Evolutionary conservation across 2,888 invertebrate genomes (phyloP).

Genomic region (Agrypnus murinus): DNA sequence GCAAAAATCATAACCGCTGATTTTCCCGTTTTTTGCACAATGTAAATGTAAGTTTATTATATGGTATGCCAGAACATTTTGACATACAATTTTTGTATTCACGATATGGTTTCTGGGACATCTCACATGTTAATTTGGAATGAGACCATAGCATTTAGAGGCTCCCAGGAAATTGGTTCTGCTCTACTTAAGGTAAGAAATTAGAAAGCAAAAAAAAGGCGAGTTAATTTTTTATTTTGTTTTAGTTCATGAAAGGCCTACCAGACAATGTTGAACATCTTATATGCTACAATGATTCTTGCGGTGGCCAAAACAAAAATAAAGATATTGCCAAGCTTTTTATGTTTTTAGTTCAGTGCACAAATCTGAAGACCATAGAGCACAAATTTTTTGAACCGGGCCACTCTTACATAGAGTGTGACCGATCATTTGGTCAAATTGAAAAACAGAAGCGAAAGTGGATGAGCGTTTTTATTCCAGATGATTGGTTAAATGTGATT

Average conservation of each 20-base stretch:
- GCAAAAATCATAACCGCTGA: too few relatives aligned
- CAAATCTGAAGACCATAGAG: conserved; percentile 2
- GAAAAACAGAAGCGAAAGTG: conserved; percentile 8
- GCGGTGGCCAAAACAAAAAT: conserved; percentile 17
- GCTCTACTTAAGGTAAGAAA: neutral
- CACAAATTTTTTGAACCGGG: conserved; percentile 28
- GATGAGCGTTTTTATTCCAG: conserved; percentile 12
- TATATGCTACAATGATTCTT: neutral
- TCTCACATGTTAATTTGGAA: conserved; percentile 14
- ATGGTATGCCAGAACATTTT: too few relatives aligned
- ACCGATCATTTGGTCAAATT: conserved; percentile 20
- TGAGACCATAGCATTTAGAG: conserved; percentile 22
- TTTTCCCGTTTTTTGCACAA: too few relatives aligned
- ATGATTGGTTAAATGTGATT: conserved; percentile 15
- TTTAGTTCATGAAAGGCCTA: neutral
- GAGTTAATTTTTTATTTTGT: too few relatives aligned
- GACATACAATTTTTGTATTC: conserved; percentile 28
- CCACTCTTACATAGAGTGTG: conserved; percentile 26
- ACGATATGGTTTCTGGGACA: conserved; percentile 20
- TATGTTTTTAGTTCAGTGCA: neutral
- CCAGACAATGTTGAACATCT: neutral
- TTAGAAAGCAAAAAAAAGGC: too few relatives aligned
- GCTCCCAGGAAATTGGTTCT: conserved; percentile 17
- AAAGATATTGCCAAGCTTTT: conserved; percentile 25
- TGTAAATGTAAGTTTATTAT: too few relatives aligned